These are phyloP conservation scores for Sardina pilchardus DNA, from an alignment of 2,113 vertebrate species.

Conservation along the genomic window DNA sequence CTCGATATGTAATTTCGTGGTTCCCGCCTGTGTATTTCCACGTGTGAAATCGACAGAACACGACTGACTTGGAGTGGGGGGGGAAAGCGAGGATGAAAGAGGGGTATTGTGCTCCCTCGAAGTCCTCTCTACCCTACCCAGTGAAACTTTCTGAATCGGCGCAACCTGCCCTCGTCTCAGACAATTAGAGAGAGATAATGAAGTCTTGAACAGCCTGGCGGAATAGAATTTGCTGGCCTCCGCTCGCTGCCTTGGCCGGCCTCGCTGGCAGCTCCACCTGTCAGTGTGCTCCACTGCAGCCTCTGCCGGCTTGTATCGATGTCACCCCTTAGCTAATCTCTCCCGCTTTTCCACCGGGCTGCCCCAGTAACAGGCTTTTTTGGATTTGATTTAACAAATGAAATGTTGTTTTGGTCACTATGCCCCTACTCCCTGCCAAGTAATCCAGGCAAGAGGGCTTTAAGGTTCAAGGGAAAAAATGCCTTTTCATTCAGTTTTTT, in stretches of 20 bases:
- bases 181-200: conserved; percentile 69
- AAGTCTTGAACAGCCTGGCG: conserved; percentile 64
- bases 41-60: conserved; percentile 11
- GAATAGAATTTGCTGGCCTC: conserved; percentile 62
- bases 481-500: background rate
- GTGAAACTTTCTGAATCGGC: conserved; percentile 35
- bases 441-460: conserved; percentile 3
- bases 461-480: background rate
- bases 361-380: conserved; percentile 49
- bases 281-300: conserved; percentile 37
- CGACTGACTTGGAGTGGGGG: background rate
- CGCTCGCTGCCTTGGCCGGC: conserved; percentile 62
- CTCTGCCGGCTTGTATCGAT: conserved; percentile 53
- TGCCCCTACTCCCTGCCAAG: conserved; percentile 21
- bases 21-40: background rate
- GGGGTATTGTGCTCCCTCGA: conserved; percentile 33
- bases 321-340: conserved; percentile 64
- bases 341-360: conserved; percentile 57
- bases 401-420: conserved; percentile 55
- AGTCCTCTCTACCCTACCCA: conserved; percentile 33
- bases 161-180: conserved; percentile 64
- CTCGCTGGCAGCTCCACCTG: conserved; percentile 59
- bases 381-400: conserved; percentile 59
- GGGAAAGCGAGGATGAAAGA: background rate
- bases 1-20: background rate